Percentiles rank a stretch among this genome's conserved stretches.
phyloP scores from a whole-genome alignment of 2,888 invertebrate genomes.

The Agriotes lineatus region DNA sequence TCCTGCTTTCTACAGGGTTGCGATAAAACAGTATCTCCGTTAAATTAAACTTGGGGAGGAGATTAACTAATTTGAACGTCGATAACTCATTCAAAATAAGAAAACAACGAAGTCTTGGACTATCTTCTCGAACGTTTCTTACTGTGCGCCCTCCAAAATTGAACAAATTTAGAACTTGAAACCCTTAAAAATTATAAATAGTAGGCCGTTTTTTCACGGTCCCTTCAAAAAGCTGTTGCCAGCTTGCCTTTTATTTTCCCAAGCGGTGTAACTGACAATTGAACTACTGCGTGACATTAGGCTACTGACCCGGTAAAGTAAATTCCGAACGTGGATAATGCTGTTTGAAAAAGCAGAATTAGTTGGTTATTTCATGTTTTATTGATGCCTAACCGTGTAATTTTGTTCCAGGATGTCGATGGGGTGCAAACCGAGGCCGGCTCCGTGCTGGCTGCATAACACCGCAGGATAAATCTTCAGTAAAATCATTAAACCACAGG shows the following conservation, averaged over 20 bases:
- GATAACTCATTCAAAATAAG: conserved; percentile 1
- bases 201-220: too few species aligned
- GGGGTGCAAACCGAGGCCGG: conserved; percentile 58
- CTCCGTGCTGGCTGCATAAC: conserved; percentile 60
- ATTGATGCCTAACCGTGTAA: neutral
- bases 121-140: too few species aligned
- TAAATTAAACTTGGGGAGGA: conserved; percentile 19
- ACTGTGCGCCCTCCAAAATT: too few species aligned
- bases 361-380: conserved; percentile 22
- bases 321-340: conserved; percentile 27
- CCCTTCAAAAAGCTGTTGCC: too few species aligned
- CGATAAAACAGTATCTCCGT: conserved; percentile 8
- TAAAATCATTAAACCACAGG: conserved; percentile 42
- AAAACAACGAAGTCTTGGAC: too few species aligned
- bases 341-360: conserved; percentile 21
- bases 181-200: too few species aligned
- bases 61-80: conserved; percentile 14
- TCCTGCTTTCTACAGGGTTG: neutral
- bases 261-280: neutral
- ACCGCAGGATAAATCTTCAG: conserved; percentile 59
- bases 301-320: conserved; percentile 30
- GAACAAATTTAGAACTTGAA: too few species aligned
- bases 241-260: neutral
- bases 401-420: conserved; percentile 58
- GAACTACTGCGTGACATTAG: conserved; percentile 24